Conservation (phyloP, 2,113 vertebrate species). For the Sylvia atricapilla region DNA sequence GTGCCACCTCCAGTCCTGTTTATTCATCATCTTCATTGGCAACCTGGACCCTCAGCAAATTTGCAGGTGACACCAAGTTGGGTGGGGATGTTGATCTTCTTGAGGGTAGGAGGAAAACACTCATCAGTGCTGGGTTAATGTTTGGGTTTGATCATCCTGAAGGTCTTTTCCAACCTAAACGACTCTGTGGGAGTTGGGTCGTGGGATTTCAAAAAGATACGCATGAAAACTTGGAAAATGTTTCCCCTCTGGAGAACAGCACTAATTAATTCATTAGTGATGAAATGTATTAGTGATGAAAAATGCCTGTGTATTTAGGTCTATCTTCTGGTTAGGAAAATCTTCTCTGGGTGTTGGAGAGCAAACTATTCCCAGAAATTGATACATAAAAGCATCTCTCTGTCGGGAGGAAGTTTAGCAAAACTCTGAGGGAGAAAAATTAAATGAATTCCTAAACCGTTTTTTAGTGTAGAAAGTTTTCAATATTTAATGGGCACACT, state of each 20-base stretch:
- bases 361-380: slow-evolving; percentile 32
- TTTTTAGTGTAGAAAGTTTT: slow-evolving; percentile 6
- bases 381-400: slow-evolving; percentile 42
- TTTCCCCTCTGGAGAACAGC: background rate
- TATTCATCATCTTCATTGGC: too few species aligned
- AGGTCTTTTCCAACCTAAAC: background rate
- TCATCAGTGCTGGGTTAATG: rapidly evolving
- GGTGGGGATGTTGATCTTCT: too few species aligned
- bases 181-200: background rate
- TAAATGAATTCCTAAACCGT: slow-evolving; percentile 30
- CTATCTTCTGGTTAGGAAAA: slow-evolving; percentile 36
- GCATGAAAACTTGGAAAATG: background rate
- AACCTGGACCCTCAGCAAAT: background rate
- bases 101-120: background rate
- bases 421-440: slow-evolving; percentile 43
- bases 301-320: slow-evolving; percentile 33
- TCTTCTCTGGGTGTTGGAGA: slow-evolving; percentile 16
- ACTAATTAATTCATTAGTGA: slow-evolving; percentile 61
- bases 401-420: slow-evolving; percentile 15
- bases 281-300: slow-evolving; percentile 25
- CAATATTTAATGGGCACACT: slow-evolving; percentile 28
- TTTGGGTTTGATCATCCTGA: background rate
- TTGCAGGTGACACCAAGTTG: background rate
- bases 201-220: slow-evolving; percentile 3
- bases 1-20: background rate